phyloP scores from a whole-genome alignment of 1,140 invertebrate species.

The Lysiphlebus fabarum region DNA sequence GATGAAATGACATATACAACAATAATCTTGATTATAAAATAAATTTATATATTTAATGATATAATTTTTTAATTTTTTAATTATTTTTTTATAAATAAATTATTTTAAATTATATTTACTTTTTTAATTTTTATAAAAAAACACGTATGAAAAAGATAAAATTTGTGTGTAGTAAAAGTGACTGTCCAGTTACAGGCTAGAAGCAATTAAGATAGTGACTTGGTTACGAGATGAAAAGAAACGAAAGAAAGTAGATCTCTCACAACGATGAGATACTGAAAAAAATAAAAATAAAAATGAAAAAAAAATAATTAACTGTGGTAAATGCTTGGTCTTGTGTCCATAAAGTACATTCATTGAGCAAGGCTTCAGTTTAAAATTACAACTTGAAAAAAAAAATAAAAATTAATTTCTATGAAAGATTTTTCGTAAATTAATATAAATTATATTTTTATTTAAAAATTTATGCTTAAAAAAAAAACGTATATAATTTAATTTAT shows the following conservation, averaged over 20 bases:
- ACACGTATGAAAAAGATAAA: slow-evolving; percentile 1
- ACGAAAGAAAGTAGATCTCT: background rate
- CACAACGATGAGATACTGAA: background rate
- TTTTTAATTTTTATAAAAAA: no score
- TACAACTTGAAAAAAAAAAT: no score
- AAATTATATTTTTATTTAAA: slow-evolving; percentile 16
- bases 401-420: slow-evolving; percentile 19
- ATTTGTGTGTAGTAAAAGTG: background rate
- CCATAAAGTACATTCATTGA: slow-evolving; percentile 2
- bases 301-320: slow-evolving; percentile 15
- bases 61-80: no score
- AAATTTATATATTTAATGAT: no score
- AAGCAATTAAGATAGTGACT: slow-evolving; percentile 29
- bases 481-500: background rate
- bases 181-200: background rate
- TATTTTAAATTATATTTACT: no score
- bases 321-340: background rate
- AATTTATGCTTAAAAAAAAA: background rate
- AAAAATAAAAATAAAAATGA: no score
- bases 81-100: no score
- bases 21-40: no score
- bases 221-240: slow-evolving; percentile 29
- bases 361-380: no score
- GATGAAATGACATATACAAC: no score
- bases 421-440: slow-evolving; percentile 26